Base-by-base conservation (phyloP, 2,797 vertebrate species). In the Syngnathus rostellatus region DNA sequence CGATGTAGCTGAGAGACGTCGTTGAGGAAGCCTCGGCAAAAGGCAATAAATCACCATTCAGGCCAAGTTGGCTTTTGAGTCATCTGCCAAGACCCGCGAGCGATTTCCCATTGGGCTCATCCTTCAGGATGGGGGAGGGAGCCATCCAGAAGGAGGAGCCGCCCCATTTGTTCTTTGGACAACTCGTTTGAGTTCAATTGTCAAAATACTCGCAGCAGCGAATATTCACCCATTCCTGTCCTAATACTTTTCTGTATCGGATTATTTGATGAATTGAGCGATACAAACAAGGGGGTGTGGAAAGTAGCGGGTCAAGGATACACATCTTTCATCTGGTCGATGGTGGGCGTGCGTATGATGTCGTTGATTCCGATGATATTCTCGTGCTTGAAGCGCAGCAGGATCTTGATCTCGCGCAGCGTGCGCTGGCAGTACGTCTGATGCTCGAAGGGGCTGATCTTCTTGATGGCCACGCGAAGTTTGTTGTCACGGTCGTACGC, bases 391-490 rank as follows among this genome's bases (percentile, higher is more conserved):
- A 94, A 95, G 71, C 93, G 93, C 83, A 95, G 90, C 1, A 95
- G 86, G 83, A 95, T 95, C 85, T 95, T 94, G 84, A 95, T 95
- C 87, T 95, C 94, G 31, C 94, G 82, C 77, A 95, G 90, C 0
- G 94, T 95, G 74, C 93, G 93, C 75, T 95, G 94, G 81, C 94
- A 95, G 81, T 95, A 95, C 1, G 94, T 95, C 90, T 95, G 94
- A 81, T 95, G 94, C 85, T 95, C 94, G 19, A 95, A 95, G 0
- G 94, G 94, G 78, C 94, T 95, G 87, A 95, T 95, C 87, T 95
- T 95, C 89, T 95, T 95, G 78, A 95, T 95, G 86, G 94, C 94
- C 81, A 93, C 92, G 0, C 93, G 91, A 14, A 90, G 90, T 80
- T 93, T 89, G 53, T 93, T 91, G 85, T 95, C 94, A 16, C 90